Conservation (phyloP, 2,888 invertebrate species). For the Chamaedrilus cognettii region DNA sequence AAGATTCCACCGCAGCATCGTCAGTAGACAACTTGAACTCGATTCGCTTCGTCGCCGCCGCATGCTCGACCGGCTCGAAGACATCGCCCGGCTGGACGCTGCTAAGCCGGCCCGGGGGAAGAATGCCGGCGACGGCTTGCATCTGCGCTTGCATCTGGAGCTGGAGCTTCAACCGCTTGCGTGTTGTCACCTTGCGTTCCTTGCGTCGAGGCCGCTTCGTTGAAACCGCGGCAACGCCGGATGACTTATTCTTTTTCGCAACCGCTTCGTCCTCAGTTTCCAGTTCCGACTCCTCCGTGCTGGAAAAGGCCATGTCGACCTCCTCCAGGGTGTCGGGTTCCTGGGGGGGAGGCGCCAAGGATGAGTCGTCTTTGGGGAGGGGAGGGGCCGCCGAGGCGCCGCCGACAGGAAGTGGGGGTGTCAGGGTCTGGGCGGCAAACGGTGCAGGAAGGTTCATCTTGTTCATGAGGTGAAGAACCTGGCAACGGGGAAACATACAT, state of each 20-base stretch:
- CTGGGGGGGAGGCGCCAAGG: not conserved
- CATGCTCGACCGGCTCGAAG: constrained; percentile 55
- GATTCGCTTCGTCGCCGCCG: constrained; percentile 63
- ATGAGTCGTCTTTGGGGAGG: constrained; percentile 6
- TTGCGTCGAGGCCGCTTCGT: constrained; percentile 20
- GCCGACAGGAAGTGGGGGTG: constrained; percentile 30
- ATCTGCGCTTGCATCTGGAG: constrained; percentile 20
- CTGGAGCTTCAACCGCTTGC: constrained; percentile 25
- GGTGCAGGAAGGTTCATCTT: constrained; percentile 88
- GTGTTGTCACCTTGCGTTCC: constrained; percentile 24
- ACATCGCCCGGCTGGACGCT: constrained; percentile 30
- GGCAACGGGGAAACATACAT: too few relatives aligned
- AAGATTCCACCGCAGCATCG: not conserved
- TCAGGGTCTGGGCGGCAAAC: constrained; percentile 63
- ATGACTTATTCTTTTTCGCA: not conserved
- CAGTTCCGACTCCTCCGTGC: constrained; percentile 67
- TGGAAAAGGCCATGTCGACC: constrained; percentile 24
- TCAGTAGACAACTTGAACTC: constrained; percentile 41
- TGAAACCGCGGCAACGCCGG: not conserved
- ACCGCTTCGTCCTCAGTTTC: constrained; percentile 64
- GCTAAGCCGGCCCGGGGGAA: constrained; percentile 8
- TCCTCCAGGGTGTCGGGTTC: not conserved
- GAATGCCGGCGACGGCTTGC: constrained; percentile 11
- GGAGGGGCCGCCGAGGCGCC: constrained; percentile 5
- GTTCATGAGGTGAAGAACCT: constrained; percentile 90